Evolutionary conservation across 2,797 vertebrate species (phyloP).

Genomic region (Platyrinchus mystaceus): DNA sequence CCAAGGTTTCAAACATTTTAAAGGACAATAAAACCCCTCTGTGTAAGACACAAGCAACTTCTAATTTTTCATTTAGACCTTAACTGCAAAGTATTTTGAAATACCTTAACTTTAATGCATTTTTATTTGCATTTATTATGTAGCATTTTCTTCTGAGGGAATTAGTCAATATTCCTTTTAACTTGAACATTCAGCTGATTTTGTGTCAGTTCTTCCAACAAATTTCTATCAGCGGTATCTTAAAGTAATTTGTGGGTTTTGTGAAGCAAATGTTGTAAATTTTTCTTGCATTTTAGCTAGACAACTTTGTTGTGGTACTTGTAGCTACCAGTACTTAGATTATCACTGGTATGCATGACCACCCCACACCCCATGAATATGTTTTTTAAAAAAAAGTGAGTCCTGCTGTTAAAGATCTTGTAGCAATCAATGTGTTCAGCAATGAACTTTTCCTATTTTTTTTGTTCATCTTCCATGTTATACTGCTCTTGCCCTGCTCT

Average conservation of each 20-base stretch:
- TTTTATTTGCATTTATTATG: not conserved
- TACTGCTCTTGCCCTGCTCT: not conserved
- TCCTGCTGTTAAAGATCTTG: not conserved
- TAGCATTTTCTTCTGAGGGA: not conserved
- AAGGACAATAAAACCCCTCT: not conserved
- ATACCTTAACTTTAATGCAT: constrained; percentile 20
- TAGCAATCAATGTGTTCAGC: not conserved
- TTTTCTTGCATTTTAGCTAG: not conserved
- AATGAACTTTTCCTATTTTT: not conserved
- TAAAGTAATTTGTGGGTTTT: not conserved
- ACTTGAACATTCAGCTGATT: not conserved
- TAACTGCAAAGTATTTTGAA: not conserved
- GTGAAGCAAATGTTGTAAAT: not conserved
- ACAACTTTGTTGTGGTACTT: not conserved
- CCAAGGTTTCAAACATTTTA: not conserved
- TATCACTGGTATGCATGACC: not conserved
- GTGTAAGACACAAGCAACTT: not conserved
- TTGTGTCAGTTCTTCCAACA: not conserved
- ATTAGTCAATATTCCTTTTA: not conserved
- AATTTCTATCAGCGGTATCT: not conserved
- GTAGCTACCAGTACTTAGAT: not conserved
- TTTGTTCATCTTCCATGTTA: not conserved
- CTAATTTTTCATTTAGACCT: constrained; percentile 7
- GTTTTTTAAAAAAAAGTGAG: not conserved
- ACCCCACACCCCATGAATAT: not conserved